phyloP scores from a whole-genome alignment of 2,797 vertebrate species.

The Myiotriccus ornatus region DNA sequence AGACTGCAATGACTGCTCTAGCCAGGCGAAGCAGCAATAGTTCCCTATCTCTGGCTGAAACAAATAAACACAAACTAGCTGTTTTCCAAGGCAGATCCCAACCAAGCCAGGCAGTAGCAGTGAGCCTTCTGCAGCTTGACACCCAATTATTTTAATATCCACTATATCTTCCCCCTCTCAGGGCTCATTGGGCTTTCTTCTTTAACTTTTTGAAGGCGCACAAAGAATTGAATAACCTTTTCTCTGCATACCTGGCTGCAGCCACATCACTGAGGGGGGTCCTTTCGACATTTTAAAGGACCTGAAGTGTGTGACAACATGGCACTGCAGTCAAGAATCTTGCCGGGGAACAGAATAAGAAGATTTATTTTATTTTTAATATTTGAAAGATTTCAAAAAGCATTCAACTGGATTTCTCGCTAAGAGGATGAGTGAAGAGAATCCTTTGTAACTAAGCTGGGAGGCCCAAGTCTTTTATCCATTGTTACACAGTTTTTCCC shows the following conservation, averaged over 20 bases:
- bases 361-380: constrained; percentile 60
- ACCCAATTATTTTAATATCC: constrained; percentile 22
- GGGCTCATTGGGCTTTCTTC: neutral
- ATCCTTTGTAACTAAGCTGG: constrained; percentile 44
- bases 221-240: constrained; percentile 39
- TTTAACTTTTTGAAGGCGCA: constrained; percentile 4
- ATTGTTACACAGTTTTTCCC: constrained; percentile 51
- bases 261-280: constrained; percentile 20
- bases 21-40: neutral
- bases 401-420: constrained; percentile 70
- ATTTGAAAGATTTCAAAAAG: constrained; percentile 57
- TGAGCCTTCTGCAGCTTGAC: neutral
- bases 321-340: constrained; percentile 43
- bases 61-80: neutral
- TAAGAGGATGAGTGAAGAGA: constrained; percentile 59
- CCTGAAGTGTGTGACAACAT: constrained; percentile 36
- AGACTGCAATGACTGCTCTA: neutral
- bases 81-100: neutral
- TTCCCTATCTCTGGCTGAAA: neutral
- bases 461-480: constrained; percentile 63
- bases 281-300: constrained; percentile 8
- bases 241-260: neutral
- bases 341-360: constrained; percentile 6
- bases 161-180: neutral
- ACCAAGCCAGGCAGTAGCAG: neutral